Conservation (phyloP, 2,113 vertebrate species). For the Trematocara macrostoma region DNA sequence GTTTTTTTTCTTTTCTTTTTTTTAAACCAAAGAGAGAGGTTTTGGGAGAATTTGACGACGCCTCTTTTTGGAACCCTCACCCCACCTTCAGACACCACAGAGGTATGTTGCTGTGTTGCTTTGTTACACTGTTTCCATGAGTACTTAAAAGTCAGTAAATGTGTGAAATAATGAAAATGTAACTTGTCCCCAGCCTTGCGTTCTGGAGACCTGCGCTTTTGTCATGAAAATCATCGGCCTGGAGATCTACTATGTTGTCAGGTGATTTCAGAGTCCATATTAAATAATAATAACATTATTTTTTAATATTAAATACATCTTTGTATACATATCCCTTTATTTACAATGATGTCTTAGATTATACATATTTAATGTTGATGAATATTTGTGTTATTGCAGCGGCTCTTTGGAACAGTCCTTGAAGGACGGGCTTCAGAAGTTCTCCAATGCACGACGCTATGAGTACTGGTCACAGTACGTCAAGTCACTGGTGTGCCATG, state of each 20-base stretch:
- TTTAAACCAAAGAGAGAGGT: slow-evolving; percentile 77
- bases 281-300: neutral
- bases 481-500: slow-evolving; percentile 79
- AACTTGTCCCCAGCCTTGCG: slow-evolving; percentile 77
- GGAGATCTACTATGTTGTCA: slow-evolving; percentile 94
- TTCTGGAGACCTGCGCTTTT: slow-evolving; percentile 94
- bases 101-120: slow-evolving; percentile 69
- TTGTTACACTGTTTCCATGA: neutral
- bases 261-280: slow-evolving; percentile 67
- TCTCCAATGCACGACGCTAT: slow-evolving; percentile 84
- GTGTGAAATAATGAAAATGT: neutral
- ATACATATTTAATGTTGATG: neutral
- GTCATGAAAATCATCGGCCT: slow-evolving; percentile 97
- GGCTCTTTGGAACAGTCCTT: slow-evolving; percentile 88
- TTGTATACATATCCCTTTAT: neutral
- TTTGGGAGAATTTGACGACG: slow-evolving; percentile 94
- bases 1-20: neutral
- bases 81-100: slow-evolving; percentile 83
- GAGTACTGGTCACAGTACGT: slow-evolving; percentile 96
- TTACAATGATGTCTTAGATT: neutral
- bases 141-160: neutral
- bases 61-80: slow-evolving; percentile 87
- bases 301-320: neutral
- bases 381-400: slow-evolving; percentile 54
- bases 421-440: slow-evolving; percentile 84